Percentiles rank a stretch among this genome's conserved stretches.
Evolutionary conservation across 2,888 invertebrate species (phyloP).

Genomic region (Alitta virens): DNA sequence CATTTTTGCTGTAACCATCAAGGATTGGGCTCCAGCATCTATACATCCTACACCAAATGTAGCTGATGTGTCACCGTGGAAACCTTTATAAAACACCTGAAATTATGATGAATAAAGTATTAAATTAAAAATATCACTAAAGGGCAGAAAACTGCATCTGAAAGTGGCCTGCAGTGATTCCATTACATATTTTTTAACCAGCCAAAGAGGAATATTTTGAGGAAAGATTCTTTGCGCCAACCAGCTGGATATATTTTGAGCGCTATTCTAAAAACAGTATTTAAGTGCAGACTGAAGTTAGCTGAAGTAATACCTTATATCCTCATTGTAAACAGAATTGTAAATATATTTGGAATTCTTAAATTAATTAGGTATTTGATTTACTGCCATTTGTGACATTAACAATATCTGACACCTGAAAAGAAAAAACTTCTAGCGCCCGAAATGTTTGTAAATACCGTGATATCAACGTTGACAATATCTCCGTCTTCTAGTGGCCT

Average conservation of each 20-base stretch:
- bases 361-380: not conserved
- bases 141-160: not conserved
- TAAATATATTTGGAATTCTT: not conserved
- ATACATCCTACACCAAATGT: conserved; percentile 93
- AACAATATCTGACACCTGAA: not conserved
- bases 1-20: conserved; percentile 71
- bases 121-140: not conserved
- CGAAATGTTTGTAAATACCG: too few relatives aligned
- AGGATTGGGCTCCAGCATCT: conserved; percentile 69
- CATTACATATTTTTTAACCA: too few relatives aligned
- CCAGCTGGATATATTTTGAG: too few relatives aligned
- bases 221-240: too few relatives aligned
- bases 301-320: too few relatives aligned
- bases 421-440: not conserved
- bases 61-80: conserved; percentile 97
- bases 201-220: too few relatives aligned
- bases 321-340: not conserved
- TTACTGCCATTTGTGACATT: not conserved
- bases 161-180: not conserved
- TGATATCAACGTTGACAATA: conserved; percentile 73
- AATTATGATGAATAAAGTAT: not conserved
- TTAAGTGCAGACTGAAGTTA: too few relatives aligned
- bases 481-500: conserved; percentile 90
- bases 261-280: too few relatives aligned
- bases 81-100: conserved; percentile 95